Percentiles rank a stretch among this genome's conserved stretches.
Evolutionary conservation across 30 jellyfish, hydroid and myxozoan genomes (phyloP).

Genomic region (Hydra vulgaris): DNA sequence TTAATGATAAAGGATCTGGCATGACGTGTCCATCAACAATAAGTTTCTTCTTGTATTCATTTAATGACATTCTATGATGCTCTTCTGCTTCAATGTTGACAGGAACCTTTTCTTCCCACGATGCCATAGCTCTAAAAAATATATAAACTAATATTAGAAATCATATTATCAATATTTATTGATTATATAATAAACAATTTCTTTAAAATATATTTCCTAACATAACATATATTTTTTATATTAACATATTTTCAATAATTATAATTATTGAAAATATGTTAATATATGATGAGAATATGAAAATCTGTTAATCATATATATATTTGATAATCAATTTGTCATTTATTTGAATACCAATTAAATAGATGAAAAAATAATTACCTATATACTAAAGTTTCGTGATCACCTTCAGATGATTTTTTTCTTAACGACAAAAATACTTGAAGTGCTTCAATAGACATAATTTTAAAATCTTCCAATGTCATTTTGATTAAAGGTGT

Average conservation of each 20-base stretch:
- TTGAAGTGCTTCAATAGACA: neutral
- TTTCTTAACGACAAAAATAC: neutral
- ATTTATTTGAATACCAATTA: neutral
- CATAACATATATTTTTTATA: too few species aligned
- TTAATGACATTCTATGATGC: neutral
- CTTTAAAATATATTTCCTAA: neutral
- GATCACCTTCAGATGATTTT: neutral
- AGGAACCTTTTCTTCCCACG: slow-evolving; percentile 6
- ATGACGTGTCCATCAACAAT: slow-evolving; percentile 6
- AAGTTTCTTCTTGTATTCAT: slow-evolving; percentile 15
- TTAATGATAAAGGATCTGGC: neutral
- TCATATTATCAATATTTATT: neutral
- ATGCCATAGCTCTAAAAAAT: slow-evolving; percentile 8
- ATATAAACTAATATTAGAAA: neutral
- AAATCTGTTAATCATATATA: too few species aligned
- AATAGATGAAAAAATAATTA: neutral
- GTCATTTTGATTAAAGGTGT: neutral
- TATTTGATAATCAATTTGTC: neutral
- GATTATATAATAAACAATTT: neutral
- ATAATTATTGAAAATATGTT: too few species aligned
- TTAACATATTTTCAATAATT: neutral
- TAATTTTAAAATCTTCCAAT: neutral
- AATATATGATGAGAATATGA: too few species aligned
- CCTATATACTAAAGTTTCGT: neutral
- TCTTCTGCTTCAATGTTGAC: slow-evolving; percentile 1